These are phyloP conservation scores for Myotis daubentonii DNA, from an alignment of 2,797 vertebrate species.

Conservation along the genomic window DNA sequence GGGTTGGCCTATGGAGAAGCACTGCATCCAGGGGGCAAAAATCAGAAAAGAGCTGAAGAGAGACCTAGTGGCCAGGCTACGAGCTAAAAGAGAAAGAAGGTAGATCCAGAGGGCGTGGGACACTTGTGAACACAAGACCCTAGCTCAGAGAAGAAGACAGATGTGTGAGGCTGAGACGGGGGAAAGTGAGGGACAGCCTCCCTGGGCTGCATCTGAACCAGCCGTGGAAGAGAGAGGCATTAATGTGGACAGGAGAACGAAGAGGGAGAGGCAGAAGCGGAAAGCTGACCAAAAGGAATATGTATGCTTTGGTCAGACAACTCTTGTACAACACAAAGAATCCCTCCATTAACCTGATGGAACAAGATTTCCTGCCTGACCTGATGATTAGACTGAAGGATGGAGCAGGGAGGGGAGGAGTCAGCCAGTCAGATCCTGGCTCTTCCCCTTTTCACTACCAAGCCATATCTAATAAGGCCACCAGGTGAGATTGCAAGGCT, in stretches of 20 bases:
- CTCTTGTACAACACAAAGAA: conserved; percentile 37
- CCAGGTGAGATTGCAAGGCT: conserved; percentile 51
- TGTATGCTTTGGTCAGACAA: conserved; percentile 50
- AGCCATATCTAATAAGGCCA: conserved; percentile 68
- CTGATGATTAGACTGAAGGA: conserved; percentile 1
- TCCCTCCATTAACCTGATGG: conserved; percentile 40
- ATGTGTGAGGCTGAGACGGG: not conserved
- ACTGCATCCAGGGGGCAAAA: not conserved
- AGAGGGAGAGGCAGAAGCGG: not conserved
- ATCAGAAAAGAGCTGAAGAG: not conserved
- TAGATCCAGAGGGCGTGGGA: not conserved
- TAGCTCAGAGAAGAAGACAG: not conserved
- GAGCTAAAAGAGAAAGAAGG: not conserved
- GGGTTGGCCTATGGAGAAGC: not conserved
- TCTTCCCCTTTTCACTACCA: conserved; percentile 2
- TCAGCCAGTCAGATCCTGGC: not conserved
- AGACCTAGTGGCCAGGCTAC: not conserved
- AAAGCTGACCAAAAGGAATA: conserved; percentile 23
- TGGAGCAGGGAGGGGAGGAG: not conserved
- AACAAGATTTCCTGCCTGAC: conserved; percentile 36
- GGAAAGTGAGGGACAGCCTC: not conserved
- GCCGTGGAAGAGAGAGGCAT: not conserved
- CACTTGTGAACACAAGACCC: not conserved
- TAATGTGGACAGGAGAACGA: not conserved
- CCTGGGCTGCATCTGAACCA: not conserved